Conservation (phyloP, 1,140 invertebrate species). For the Portunus trituberculatus region DNA sequence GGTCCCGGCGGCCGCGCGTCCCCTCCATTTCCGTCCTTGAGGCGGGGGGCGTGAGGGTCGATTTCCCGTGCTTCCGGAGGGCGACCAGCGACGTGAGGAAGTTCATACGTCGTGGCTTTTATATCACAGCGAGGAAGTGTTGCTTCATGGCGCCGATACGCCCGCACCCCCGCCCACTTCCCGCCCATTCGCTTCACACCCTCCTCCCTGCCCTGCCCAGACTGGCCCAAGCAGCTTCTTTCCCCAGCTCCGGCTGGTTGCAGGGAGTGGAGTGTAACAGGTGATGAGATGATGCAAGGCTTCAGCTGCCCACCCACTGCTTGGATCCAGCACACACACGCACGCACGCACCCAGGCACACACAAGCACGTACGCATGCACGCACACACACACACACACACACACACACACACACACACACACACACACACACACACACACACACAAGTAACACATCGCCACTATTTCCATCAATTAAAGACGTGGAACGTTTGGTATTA, state of each 20-base stretch:
- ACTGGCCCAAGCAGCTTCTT: background rate
- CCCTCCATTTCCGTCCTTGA: background rate
- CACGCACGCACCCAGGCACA: conserved; percentile 23
- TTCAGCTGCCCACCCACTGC: background rate
- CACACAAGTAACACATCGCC: background rate
- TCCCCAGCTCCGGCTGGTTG: background rate
- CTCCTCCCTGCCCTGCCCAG: background rate
- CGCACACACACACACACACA: conserved; percentile 42
- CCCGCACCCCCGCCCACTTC: background rate
- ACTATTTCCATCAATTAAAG: background rate
- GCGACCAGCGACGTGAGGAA: conserved; percentile 44
- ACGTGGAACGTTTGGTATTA: background rate
- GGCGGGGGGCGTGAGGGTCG: background rate
- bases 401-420: background rate
- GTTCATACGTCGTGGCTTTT: conserved; percentile 15
- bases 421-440: conserved; percentile 43
- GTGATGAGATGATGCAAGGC: background rate
- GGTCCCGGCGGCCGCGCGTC: background rate
- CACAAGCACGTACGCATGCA: background rate
- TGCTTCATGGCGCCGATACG: conserved; percentile 22
- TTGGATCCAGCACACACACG: background rate
- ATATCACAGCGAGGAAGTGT: conserved; percentile 44
- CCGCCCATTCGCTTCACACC: background rate
- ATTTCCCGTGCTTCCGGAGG: background rate
- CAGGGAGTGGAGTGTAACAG: background rate